Conservation (phyloP, 2,113 vertebrate species). For the Hepsetus odoe region DNA sequence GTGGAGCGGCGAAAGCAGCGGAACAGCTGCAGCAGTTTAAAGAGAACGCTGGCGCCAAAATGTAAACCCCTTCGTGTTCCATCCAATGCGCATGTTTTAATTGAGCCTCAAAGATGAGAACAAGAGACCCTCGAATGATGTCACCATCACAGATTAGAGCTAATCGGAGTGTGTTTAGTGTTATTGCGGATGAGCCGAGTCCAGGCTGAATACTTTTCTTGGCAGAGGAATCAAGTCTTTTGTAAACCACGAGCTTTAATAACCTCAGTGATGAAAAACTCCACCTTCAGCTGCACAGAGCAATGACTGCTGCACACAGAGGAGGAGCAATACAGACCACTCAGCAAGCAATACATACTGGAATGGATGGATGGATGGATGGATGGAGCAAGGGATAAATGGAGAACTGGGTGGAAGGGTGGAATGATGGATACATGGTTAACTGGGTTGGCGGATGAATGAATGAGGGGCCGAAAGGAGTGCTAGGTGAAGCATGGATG, state of each 20-base stretch:
- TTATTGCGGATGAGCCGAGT: not conserved
- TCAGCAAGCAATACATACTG: too few relatives aligned
- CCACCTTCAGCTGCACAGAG: not conserved
- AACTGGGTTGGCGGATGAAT: too few relatives aligned
- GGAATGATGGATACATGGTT: too few relatives aligned
- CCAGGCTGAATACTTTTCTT: slow-evolving; percentile 26
- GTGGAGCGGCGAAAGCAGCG: not conserved
- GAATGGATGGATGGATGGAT: too few relatives aligned
- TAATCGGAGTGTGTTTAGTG: slow-evolving; percentile 17
- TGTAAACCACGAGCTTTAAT: not conserved
- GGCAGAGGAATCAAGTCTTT: not conserved
- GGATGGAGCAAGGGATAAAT: too few relatives aligned
- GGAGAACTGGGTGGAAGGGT: too few relatives aligned
- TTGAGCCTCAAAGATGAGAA: not conserved
- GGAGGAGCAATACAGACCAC: too few relatives aligned
- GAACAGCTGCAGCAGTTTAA: slow-evolving; percentile 10
- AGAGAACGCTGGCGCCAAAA: not conserved
- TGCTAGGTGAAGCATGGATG: too few relatives aligned
- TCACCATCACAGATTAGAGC: slow-evolving; percentile 5
- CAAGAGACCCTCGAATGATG: slow-evolving; percentile 3
- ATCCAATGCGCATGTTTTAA: not conserved
- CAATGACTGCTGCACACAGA: too few relatives aligned
- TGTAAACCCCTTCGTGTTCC: not conserved
- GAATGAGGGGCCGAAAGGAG: too few relatives aligned
- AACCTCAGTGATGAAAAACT: not conserved